Evolutionary conservation across 2,113 vertebrate genomes (phyloP).

Genomic region (Caranx melampygus): DNA sequence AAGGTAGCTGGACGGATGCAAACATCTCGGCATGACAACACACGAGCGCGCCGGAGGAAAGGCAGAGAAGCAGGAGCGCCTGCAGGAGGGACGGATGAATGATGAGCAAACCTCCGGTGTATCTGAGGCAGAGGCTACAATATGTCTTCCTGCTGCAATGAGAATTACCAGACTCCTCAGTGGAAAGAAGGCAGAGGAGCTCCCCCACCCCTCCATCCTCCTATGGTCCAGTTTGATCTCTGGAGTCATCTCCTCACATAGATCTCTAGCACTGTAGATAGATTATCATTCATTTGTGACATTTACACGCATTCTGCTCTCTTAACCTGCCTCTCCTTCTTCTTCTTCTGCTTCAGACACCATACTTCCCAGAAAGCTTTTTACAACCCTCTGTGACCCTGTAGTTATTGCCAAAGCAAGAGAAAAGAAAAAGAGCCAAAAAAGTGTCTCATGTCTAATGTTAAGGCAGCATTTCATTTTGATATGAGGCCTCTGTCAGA

Average conservation of each 20-base stretch:
- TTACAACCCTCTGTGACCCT: background rate
- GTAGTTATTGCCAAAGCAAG: background rate
- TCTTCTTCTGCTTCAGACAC: background rate
- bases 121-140: constrained; percentile 33
- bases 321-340: background rate
- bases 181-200: constrained; percentile 21
- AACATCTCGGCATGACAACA: constrained; percentile 44
- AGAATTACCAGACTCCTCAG: constrained; percentile 62
- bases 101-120: constrained; percentile 35
- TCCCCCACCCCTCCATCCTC: constrained; percentile 11
- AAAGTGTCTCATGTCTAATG: background rate
- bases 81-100: constrained; percentile 18
- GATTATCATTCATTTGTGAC: background rate
- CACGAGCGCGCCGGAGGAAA: background rate
- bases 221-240: constrained; percentile 20
- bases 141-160: constrained; percentile 40
- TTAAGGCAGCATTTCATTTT: background rate
- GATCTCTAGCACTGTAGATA: background rate
- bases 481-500: background rate
- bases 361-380: background rate
- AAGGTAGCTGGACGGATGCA: constrained; percentile 33
- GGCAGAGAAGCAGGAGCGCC: constrained; percentile 23
- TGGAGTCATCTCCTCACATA: background rate
- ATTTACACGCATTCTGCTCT: background rate
- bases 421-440: too few species aligned